Percentiles rank a stretch among this genome's conserved stretches.
Evolutionary conservation across 2,797 vertebrate species (phyloP).

Genomic region (Artibeus jamaicensis): DNA sequence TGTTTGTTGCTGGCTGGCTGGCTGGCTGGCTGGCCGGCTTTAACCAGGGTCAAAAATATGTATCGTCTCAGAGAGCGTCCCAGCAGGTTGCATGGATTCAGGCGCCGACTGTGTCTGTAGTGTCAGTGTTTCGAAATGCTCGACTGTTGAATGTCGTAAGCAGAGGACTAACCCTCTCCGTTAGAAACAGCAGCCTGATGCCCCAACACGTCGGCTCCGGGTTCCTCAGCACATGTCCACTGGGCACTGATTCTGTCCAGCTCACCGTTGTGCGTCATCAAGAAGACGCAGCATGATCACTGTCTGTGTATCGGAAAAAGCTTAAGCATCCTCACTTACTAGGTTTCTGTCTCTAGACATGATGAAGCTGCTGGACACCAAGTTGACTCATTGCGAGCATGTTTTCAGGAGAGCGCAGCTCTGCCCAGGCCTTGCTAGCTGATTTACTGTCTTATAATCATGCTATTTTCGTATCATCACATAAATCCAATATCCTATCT

Average conservation of each 20-base stretch:
- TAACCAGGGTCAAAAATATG: background rate
- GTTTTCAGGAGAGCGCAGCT: slow-evolving; percentile 7
- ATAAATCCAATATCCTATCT: background rate
- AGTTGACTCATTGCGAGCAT: background rate
- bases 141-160: background rate
- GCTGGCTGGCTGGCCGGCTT: background rate
- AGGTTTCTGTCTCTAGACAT: slow-evolving; percentile 6
- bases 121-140: background rate
- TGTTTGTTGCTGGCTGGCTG: background rate
- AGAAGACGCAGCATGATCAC: background rate
- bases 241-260: background rate
- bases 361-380: slow-evolving; percentile 21
- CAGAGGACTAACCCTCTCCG: background rate
- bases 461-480: slow-evolving; percentile 18
- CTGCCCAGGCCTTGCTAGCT: background rate
- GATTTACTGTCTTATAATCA: background rate
- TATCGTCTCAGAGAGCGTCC: background rate
- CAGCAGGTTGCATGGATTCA: background rate
- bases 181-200: background rate
- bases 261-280: background rate
- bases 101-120: background rate
- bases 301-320: background rate
- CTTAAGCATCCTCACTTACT: background rate
- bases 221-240: background rate
- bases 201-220: background rate